Evolutionary conservation across 2,797 vertebrate genomes (phyloP).

Genomic region (Tokudaia muenninki): DNA sequence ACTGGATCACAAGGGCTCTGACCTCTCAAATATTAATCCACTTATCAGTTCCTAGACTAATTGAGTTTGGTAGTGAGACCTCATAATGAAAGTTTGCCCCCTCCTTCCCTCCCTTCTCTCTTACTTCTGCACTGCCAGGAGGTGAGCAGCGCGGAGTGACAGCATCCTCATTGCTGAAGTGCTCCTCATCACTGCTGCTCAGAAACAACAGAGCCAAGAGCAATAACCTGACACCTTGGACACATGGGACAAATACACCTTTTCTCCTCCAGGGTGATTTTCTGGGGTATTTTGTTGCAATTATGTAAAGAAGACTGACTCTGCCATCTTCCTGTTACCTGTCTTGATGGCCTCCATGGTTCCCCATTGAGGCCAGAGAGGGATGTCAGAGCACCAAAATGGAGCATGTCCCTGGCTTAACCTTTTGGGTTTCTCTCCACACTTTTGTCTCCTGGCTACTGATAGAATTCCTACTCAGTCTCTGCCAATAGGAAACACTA

Average conservation of each 20-base stretch:
- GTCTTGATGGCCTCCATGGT: not conserved
- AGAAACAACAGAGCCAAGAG: not conserved
- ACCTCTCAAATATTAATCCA: not conserved
- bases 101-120: not conserved
- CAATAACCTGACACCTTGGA: not conserved
- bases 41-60: not conserved
- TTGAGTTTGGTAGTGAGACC: not conserved
- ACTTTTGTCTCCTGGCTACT: not conserved
- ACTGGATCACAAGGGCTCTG: not conserved
- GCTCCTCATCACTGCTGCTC: not conserved
- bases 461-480: not conserved
- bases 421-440: not conserved
- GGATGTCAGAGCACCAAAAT: not conserved
- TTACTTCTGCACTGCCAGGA: not conserved
- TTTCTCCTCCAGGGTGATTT: not conserved
- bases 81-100: not conserved
- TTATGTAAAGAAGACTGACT: not conserved
- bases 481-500: not conserved
- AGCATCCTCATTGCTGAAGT: accelerated
- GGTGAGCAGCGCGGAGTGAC: not conserved
- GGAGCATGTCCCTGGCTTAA: not conserved
- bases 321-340: not conserved
- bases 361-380: not conserved
- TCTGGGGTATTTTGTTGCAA: not conserved
- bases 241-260: not conserved